Evolutionary conservation across 2,888 invertebrate genomes (phyloP), one percentile per base, ranked within the genome.

Genomic region (Cinara cedri): DNA sequence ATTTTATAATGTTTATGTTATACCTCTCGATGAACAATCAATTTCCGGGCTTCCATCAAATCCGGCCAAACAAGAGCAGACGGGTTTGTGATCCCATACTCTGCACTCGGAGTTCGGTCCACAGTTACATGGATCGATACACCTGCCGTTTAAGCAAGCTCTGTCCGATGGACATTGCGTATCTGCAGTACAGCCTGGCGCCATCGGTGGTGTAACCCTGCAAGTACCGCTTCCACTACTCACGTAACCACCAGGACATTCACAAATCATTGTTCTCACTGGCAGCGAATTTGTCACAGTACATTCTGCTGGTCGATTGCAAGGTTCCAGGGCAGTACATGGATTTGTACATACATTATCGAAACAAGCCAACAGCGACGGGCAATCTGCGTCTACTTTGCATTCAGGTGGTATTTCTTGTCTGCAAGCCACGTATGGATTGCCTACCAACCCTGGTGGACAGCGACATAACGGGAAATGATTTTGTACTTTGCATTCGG

Each of bases 391-490:
- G 84, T 96, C 96, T 82, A 90, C 89, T 54, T 89, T 90, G 85
- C 96, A 97, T 85, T 93, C 92, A 1, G 91, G 91, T 83, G 89
- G 89, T 13, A 88, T 88, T 85, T 92, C 90, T n/a, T 89, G 90
- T 83, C 89, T 89, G 84, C 95, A 96, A 84, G 92, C 91, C 16
- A 93, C 87, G 83, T 93, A 94, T 1, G 95, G 94, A 86, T 94
- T 94, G 71, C 95, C 95, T 46, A 89, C 87, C 84, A 89, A 91
- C 46, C 92, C 92, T 55, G 88, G 86, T 42, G 92, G 92, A 85
- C 96, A 96, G 85, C 93, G 91, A 84, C 96, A 96, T n/a, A 94
- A 88, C 0, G 94, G 90, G 82, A 93, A 88, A 84, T 96, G 96
- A 84, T 94, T 93, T 84, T 92, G 90, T 0, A 93, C 92, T 66